Evolutionary conservation across 2,888 invertebrate species (phyloP).

Genomic region (Dicyrtomina minuta): DNA sequence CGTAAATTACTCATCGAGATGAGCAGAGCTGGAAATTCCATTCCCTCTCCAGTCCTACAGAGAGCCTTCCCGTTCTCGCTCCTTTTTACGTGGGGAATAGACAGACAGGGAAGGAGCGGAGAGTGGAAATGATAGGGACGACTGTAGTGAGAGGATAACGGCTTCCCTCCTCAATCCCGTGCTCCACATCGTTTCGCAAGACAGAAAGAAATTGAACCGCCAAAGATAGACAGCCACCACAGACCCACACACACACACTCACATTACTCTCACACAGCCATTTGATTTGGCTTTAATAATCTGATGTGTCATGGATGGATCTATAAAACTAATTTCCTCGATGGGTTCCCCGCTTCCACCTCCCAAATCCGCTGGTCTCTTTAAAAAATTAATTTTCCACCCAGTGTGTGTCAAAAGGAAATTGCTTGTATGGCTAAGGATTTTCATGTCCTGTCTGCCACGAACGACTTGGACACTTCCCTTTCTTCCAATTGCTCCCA

Average conservation of each 20-base stretch:
- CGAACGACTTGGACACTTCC: constrained; percentile 37
- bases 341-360: constrained; percentile 33
- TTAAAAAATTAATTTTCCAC: constrained; percentile 48
- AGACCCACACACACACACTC: constrained; percentile 20
- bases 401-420: constrained; percentile 47
- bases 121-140: background rate
- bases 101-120: background rate
- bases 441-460: constrained; percentile 41
- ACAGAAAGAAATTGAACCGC: constrained; percentile 40
- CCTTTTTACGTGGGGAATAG: background rate
- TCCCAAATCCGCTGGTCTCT: constrained; percentile 39
- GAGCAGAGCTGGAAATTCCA: constrained; percentile 19
- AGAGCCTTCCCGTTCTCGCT: no score
- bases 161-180: constrained; percentile 11
- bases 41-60: constrained; percentile 2
- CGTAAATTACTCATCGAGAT: constrained; percentile 33
- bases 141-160: constrained; percentile 14
- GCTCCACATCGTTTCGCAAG: constrained; percentile 19
- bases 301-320: constrained; percentile 39
- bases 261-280: constrained; percentile 28
- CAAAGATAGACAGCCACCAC: constrained; percentile 32
- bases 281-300: constrained; percentile 44
- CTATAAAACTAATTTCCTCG: constrained; percentile 46
- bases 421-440: constrained; percentile 44
- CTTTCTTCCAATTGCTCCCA: constrained; percentile 2